phyloP scores from a whole-genome alignment of 2,113 vertebrate species.

The Glaucomys volans region DNA sequence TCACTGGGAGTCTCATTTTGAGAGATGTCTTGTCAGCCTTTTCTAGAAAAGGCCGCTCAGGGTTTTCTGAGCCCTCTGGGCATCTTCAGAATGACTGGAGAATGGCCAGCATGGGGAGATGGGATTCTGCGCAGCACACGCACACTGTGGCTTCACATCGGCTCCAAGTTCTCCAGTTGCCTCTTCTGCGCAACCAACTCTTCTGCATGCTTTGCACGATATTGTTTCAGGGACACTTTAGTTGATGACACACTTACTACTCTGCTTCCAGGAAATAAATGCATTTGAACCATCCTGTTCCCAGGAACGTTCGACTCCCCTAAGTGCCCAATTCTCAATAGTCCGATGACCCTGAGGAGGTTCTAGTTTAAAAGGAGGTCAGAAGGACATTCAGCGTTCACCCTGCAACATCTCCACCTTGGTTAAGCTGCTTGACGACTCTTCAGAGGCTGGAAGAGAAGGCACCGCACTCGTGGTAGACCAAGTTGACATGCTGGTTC shows the following conservation, averaged over 20 bases:
- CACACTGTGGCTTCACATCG: conserved; percentile 95
- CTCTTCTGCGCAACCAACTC: conserved; percentile 96
- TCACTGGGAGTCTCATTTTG: conserved; percentile 91
- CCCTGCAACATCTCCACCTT: conserved; percentile 68
- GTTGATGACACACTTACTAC: conserved; percentile 79
- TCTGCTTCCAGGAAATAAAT: conserved; percentile 80
- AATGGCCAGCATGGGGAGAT: conserved; percentile 92
- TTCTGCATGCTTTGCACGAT: conserved; percentile 96
- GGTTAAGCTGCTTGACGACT: conserved; percentile 78
- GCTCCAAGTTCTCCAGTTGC: conserved; percentile 97
- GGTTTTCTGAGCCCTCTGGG: conserved; percentile 88
- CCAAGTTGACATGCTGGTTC: conserved; percentile 95
- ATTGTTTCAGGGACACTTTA: conserved; percentile 97
- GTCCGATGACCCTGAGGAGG: conserved; percentile 83
- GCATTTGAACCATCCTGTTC: conserved; percentile 82
- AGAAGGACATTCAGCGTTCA: conserved; percentile 83
- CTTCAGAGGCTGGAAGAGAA: conserved; percentile 46
- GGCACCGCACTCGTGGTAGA: conserved; percentile 80
- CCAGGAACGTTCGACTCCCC: conserved; percentile 80
- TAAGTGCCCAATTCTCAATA: conserved; percentile 84
- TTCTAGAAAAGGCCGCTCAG: conserved; percentile 88
- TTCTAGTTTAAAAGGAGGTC: conserved; percentile 85
- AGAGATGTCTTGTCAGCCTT: conserved; percentile 87
- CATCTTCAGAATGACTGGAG: conserved; percentile 95
- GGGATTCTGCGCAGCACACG: conserved; percentile 94